Percentiles rank a stretch among this genome's conserved stretches.
Conservation (phyloP, 2,113 vertebrate genomes). For the Acanthisitta chloris region DNA sequence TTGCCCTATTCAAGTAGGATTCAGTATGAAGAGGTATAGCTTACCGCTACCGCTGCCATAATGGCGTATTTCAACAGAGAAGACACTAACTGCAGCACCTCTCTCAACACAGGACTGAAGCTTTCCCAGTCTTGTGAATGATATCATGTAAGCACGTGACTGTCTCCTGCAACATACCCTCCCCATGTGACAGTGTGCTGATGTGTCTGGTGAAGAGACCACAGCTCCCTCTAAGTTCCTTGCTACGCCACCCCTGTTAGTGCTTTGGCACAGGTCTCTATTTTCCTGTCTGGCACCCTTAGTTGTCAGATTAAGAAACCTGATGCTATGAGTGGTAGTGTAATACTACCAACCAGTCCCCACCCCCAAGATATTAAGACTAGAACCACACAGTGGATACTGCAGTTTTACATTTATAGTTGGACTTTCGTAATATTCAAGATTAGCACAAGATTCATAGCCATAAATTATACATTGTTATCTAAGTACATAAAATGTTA, state of each 20-base stretch:
- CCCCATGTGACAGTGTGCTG: not conserved
- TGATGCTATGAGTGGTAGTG: not conserved
- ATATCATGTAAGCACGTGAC: not conserved
- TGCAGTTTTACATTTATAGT: slow-evolving; percentile 83
- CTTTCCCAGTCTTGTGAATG: not conserved
- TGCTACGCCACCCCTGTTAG: not conserved
- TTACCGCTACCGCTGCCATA: not conserved
- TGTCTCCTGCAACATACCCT: not conserved
- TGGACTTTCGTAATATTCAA: slow-evolving; percentile 79
- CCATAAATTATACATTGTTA: slow-evolving; percentile 84
- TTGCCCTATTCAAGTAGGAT: not conserved
- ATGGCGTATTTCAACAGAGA: not conserved
- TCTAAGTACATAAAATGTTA: slow-evolving; percentile 79
- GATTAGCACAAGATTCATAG: slow-evolving; percentile 81
- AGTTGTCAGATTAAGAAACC: not conserved
- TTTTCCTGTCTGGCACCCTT: not conserved
- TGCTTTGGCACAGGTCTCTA: not conserved
- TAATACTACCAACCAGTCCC: not conserved
- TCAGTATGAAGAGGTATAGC: not conserved
- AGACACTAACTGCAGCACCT: not conserved
- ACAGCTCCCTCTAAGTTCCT: not conserved
- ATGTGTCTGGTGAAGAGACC: not conserved
- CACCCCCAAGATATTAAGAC: slow-evolving; percentile 51
- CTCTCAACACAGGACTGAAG: not conserved
- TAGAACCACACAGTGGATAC: slow-evolving; percentile 75